Evolutionary conservation across 2,888 invertebrate genomes (phyloP).

Genomic region (Lamellibrachia columna): DNA sequence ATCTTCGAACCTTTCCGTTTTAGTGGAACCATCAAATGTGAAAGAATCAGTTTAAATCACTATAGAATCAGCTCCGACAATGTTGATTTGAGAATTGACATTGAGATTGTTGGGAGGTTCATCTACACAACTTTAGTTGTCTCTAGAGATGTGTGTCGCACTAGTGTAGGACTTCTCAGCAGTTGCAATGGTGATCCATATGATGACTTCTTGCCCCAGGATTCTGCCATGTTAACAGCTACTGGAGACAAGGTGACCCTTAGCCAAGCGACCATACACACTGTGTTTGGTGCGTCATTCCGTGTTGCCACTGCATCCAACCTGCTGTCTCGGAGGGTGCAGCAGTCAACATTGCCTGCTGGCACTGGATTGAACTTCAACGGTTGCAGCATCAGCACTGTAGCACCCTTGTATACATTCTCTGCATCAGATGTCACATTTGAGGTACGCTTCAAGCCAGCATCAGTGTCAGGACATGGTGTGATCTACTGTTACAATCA

Average conservation of each 20-base stretch:
- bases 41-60: not conserved
- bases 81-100: not conserved
- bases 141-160: not conserved
- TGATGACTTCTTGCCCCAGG: slow-evolving; percentile 22
- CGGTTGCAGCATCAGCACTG: slow-evolving; percentile 25
- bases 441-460: slow-evolving; percentile 45
- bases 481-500: slow-evolving; percentile 29
- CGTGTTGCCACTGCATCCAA: slow-evolving; percentile 17
- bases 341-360: not conserved
- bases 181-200: slow-evolving; percentile 13
- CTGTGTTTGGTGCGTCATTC: slow-evolving; percentile 45
- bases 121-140: not conserved
- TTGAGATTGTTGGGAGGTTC: not conserved
- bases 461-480: slow-evolving; percentile 31
- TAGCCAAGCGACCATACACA: slow-evolving; percentile 39
- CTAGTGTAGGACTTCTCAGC: slow-evolving; percentile 22
- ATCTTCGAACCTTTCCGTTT: not conserved
- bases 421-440: slow-evolving; percentile 44
- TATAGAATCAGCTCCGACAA: not conserved
- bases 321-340: not conserved
- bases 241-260: slow-evolving; percentile 28
- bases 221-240: not conserved
- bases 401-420: slow-evolving; percentile 40
- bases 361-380: slow-evolving; percentile 20
- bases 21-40: not conserved